Conservation (phyloP, 2,113 vertebrate species). For the Cavia aperea region DNA sequence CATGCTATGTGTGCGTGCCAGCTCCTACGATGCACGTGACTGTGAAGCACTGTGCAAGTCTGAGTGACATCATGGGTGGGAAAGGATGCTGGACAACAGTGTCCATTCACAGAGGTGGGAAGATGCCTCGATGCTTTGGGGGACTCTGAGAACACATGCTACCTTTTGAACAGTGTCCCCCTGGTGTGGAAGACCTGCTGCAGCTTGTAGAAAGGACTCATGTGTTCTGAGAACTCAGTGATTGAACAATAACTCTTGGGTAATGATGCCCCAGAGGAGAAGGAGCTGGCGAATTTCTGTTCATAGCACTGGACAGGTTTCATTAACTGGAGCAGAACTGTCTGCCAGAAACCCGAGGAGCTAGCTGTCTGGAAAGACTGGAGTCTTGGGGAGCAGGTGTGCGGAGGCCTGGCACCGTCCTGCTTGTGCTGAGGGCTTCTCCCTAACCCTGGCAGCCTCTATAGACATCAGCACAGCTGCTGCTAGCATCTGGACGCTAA, state of each 20-base stretch:
- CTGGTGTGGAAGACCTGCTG: not conserved
- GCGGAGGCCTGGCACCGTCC: not conserved
- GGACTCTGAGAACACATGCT: not conserved
- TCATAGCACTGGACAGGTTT: not conserved
- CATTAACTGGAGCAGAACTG: not conserved
- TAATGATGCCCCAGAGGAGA: not conserved
- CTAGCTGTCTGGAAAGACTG: slow-evolving; percentile 6
- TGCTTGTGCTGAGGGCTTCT: slow-evolving; percentile 2
- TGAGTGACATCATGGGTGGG: not conserved
- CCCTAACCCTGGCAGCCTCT: slow-evolving; percentile 4
- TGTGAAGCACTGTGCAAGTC: not conserved
- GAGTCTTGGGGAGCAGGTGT: not conserved
- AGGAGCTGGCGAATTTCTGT: not conserved
- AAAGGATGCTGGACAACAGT: not conserved
- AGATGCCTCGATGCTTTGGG: not conserved
- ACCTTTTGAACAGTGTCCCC: not conserved
- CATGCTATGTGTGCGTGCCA: not conserved
- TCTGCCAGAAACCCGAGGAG: slow-evolving; percentile 19
- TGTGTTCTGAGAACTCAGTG: not conserved
- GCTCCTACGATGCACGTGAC: accelerated
- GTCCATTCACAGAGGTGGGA: not conserved
- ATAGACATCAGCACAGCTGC: slow-evolving; percentile 1
- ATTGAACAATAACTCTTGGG: not conserved
- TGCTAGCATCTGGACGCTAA: not conserved
- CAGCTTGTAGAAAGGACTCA: not conserved